A percentile compares a stretch with the other conserved stretches of the same genome.
Evolutionary conservation across 35 echinoderm and acorn worm genomes (phyloP).

Genomic region (Ophioderma brevispina): DNA sequence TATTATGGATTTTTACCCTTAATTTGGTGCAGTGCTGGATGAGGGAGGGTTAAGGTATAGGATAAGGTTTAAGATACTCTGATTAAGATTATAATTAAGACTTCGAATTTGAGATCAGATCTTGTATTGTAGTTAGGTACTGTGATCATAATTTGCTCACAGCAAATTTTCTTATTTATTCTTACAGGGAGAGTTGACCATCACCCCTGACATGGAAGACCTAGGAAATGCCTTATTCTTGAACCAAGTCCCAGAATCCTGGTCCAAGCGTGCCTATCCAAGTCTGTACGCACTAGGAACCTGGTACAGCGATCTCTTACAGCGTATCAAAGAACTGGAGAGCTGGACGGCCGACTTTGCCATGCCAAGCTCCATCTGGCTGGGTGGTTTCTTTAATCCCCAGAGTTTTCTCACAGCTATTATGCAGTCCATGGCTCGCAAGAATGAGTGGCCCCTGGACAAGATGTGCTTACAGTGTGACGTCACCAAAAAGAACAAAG

Average conservation of each 20-base stretch:
- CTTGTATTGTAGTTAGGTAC: no score
- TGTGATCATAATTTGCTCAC: neutral
- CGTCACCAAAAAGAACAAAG: slow-evolving; percentile 98
- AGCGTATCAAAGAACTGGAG: slow-evolving; percentile 92
- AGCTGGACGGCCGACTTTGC: slow-evolving; percentile 98
- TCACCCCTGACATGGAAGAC: slow-evolving; percentile 97
- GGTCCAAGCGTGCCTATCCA: slow-evolving; percentile 94
- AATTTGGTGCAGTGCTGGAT: no score
- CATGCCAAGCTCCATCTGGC: slow-evolving; percentile 88
- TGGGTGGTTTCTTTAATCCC: slow-evolving; percentile 99
- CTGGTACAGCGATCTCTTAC: slow-evolving; percentile 90
- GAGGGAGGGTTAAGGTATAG: no score
- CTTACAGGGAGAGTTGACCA: slow-evolving; percentile 94
- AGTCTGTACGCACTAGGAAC: slow-evolving; percentile 71
- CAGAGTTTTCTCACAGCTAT: slow-evolving; percentile 98
- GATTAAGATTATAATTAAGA: no score
- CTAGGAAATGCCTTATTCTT: slow-evolving; percentile 89
- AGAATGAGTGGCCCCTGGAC: slow-evolving; percentile 98
- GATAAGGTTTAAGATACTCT: no score
- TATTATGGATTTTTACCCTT: no score
- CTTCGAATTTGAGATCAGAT: no score
- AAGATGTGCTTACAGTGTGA: slow-evolving; percentile 99
- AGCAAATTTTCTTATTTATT: neutral
- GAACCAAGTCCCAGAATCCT: slow-evolving; percentile 86
- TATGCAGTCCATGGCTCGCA: slow-evolving; percentile 99